Percentiles rank a stretch among this genome's conserved stretches.
Conservation (phyloP, 2,888 invertebrate genomes). For the Watsonalla binaria region DNA sequence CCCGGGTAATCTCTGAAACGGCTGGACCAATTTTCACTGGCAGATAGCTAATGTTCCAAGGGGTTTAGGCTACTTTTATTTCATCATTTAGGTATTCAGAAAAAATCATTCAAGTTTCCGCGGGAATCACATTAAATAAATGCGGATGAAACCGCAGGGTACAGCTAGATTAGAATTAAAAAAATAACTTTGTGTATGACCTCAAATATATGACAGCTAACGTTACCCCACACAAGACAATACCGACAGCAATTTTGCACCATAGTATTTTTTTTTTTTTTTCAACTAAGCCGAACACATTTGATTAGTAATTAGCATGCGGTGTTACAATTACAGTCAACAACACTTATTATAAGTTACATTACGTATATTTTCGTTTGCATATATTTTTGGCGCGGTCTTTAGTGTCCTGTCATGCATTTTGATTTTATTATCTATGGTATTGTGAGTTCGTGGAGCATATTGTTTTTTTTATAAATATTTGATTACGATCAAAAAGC, state of each 20-base stretch:
- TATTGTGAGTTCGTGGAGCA: too few species aligned
- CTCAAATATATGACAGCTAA: neutral
- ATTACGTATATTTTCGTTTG: neutral
- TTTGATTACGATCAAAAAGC: neutral
- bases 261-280: constrained; percentile 18
- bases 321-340: neutral
- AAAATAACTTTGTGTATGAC: constrained; percentile 1
- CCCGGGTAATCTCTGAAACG: too few species aligned
- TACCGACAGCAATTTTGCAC: constrained; percentile 34
- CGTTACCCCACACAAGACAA: neutral
- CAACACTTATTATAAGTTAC: neutral
- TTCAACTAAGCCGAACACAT: constrained; percentile 20
- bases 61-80: too few species aligned
- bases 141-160: too few species aligned
- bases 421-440: neutral
- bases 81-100: too few species aligned
- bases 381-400: neutral
- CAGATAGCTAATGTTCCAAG: too few species aligned
- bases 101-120: too few species aligned
- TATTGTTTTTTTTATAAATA: too few species aligned
- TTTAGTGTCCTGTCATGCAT: neutral
- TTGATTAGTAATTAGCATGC: constrained; percentile 8
- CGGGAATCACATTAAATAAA: too few species aligned
- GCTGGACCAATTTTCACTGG: too few species aligned
- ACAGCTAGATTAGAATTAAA: too few species aligned